Conservation (phyloP, 1,140 invertebrate species). For the Procambarus clarkii region DNA sequence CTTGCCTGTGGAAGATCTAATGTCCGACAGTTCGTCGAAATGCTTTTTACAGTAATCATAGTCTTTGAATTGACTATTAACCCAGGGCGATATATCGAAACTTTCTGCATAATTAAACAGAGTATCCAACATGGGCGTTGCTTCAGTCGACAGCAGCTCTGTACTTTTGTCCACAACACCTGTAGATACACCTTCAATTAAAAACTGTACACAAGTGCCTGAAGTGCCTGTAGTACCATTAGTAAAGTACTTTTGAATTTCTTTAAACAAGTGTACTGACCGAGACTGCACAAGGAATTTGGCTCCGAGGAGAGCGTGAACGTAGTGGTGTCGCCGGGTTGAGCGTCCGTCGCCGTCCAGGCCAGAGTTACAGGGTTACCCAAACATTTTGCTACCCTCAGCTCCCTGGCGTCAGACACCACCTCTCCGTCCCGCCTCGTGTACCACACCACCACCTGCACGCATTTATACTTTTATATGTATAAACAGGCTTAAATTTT, state of each 20-base stretch:
- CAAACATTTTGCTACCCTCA: neutral
- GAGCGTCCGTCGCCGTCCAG: conserved; percentile 29
- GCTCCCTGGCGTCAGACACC: conserved; percentile 12
- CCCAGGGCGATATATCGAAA: conserved; percentile 3
- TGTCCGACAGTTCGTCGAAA: neutral
- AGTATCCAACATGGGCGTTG: conserved; percentile 74
- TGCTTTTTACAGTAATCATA: neutral
- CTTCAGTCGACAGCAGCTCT: conserved; percentile 74
- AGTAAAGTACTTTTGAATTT: neutral
- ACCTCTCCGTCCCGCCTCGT: conserved; percentile 20
- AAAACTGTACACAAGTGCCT: neutral
- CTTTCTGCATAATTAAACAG: conserved; percentile 65
- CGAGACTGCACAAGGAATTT: conserved; percentile 75
- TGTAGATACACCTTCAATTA: neutral
- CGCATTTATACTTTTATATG: no score
- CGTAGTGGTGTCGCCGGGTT: conserved; percentile 74
- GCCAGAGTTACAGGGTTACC: neutral
- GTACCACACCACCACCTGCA: conserved; percentile 32
- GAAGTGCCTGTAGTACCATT: no score
- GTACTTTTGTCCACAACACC: conserved; percentile 77
- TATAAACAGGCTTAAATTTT: no score
- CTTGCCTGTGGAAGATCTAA: no score
- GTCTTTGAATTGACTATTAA: conserved; percentile 10
- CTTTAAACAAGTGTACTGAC: neutral
- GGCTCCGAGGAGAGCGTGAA: conserved; percentile 74